These are phyloP conservation scores for Pachyseris speciosa DNA, from an alignment of 64 coral and sea anemone species.

Conservation along the genomic window DNA sequence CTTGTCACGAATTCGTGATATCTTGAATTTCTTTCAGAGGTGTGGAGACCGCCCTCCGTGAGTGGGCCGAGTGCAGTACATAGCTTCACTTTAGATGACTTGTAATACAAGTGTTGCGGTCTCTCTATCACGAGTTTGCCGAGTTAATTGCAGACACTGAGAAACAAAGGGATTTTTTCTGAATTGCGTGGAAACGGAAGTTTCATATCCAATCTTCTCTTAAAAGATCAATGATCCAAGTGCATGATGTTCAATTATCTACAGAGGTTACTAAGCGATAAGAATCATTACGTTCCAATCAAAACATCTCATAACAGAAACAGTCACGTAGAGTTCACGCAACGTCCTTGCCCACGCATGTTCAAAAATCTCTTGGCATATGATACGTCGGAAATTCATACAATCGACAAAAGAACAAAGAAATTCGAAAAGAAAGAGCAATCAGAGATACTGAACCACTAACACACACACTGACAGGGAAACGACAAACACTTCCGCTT, in stretches of 20 bases:
- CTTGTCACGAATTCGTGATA: too few species aligned
- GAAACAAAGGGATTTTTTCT: neutral
- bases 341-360: too few species aligned
- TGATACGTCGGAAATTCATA: too few species aligned
- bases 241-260: neutral
- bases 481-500: too few species aligned
- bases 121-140: neutral
- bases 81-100: neutral
- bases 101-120: neutral
- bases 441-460: too few species aligned
- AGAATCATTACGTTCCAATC: neutral
- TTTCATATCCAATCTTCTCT: neutral
- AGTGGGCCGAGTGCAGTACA: neutral
- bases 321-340: neutral
- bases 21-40: too few species aligned
- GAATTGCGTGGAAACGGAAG: constrained; percentile 21
- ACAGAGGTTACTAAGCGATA: neutral
- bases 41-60: neutral
- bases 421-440: too few species aligned
- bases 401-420: too few species aligned
- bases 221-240: neutral
- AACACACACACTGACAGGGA: too few species aligned
- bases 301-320: neutral
- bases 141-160: neutral
- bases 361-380: too few species aligned